phyloP scores from a whole-genome alignment of 2,888 invertebrate species.

The Calliscelio sp. region DNA sequence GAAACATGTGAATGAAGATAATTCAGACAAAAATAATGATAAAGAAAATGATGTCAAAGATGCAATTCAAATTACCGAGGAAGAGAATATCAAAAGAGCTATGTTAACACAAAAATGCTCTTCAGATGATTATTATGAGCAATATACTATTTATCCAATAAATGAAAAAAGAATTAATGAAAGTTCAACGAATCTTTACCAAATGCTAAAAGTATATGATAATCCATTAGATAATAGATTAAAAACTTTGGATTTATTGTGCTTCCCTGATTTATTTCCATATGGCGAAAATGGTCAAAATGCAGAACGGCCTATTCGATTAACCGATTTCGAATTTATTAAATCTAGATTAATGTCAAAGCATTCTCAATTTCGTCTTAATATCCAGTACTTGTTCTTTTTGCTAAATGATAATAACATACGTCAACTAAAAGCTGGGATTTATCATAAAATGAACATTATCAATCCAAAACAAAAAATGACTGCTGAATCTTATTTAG shows the following conservation, averaged over 20 bases:
- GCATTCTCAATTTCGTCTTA: slow-evolving; percentile 75
- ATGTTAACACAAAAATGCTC: neutral
- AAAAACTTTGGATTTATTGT: slow-evolving; percentile 72
- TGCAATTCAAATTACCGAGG: too few relatives aligned
- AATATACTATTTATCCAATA: slow-evolving; percentile 62
- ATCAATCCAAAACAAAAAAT: slow-evolving; percentile 35
- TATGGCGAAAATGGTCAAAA: slow-evolving; percentile 52
- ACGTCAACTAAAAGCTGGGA: slow-evolving; percentile 70
- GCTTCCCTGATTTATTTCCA: slow-evolving; percentile 74
- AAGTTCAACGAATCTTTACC: slow-evolving; percentile 63
- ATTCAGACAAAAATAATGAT: neutral
- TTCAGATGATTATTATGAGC: slow-evolving; percentile 55
- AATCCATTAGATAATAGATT: slow-evolving; percentile 65
- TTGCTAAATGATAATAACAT: slow-evolving; percentile 75
- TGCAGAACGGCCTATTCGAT: slow-evolving; percentile 44
- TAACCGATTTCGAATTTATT: slow-evolving; percentile 73
- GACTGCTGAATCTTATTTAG: neutral
- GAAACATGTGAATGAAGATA: too few relatives aligned
- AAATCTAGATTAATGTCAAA: slow-evolving; percentile 75
- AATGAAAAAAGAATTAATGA: slow-evolving; percentile 54
- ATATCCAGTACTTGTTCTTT: slow-evolving; percentile 77
- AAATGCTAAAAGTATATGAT: slow-evolving; percentile 74
- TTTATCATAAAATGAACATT: slow-evolving; percentile 57
- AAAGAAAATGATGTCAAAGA: too few relatives aligned
- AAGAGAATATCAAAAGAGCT: neutral